Conservation (phyloP, 2,888 invertebrate species). For the Drosophila melanosoma region DNA sequence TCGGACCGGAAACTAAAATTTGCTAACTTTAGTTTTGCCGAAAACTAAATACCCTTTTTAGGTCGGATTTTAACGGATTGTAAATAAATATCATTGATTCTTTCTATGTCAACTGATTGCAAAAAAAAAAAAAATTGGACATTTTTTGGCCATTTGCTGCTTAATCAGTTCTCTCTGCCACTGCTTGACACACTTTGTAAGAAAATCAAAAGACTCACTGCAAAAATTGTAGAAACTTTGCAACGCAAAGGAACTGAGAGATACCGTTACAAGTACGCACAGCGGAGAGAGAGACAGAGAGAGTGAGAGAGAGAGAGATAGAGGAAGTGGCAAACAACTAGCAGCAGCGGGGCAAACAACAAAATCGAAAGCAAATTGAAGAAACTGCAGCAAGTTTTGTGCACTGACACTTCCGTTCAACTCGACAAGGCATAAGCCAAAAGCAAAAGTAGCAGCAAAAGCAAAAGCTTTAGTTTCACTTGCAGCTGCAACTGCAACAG, state of each 20-base stretch:
- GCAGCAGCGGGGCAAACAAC: constrained; percentile 44
- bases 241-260: constrained; percentile 27
- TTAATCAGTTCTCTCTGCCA: background rate
- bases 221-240: constrained; percentile 8
- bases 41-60: background rate
- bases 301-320: background rate
- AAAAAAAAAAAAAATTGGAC: no score
- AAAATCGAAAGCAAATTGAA: constrained; percentile 81
- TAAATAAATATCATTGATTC: background rate
- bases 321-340: constrained; percentile 30
- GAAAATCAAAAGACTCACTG: background rate
- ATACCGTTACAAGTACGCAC: constrained; percentile 11
- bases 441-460: constrained; percentile 6
- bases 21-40: background rate
- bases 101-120: background rate
- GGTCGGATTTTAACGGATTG: background rate
- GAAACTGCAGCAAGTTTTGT: constrained; percentile 66
- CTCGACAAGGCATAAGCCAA: background rate
- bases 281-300: constrained; percentile 7
- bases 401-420: constrained; percentile 59
- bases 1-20: constrained; percentile 54
- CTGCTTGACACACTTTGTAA: background rate
- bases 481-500: background rate
- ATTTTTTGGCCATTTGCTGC: background rate
- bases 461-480: constrained; percentile 7